Conservation (phyloP, 2,888 invertebrate genomes). For the Argyresthia goedartella region DNA sequence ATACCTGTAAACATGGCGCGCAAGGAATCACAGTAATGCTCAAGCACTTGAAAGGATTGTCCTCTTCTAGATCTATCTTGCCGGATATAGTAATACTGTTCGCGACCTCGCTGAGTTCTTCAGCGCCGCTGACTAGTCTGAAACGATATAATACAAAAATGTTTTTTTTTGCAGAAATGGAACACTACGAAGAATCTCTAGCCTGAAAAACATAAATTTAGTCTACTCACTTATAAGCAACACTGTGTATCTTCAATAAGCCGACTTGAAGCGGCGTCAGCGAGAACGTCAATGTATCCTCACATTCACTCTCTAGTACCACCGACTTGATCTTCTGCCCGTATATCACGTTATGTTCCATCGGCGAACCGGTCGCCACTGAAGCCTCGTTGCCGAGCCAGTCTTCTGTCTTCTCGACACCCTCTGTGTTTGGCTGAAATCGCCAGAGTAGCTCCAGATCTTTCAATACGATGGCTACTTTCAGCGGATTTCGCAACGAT, state of each 20-base stretch:
- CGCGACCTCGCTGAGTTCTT: slow-evolving; percentile 37
- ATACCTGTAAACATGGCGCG: slow-evolving; percentile 86
- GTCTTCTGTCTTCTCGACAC: slow-evolving; percentile 24
- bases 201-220: too few relatives aligned
- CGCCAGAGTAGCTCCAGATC: slow-evolving; percentile 82
- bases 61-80: slow-evolving; percentile 73
- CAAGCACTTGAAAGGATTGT: slow-evolving; percentile 73
- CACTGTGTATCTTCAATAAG: slow-evolving; percentile 78
- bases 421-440: slow-evolving; percentile 45
- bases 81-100: slow-evolving; percentile 67
- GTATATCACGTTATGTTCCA: slow-evolving; percentile 57
- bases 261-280: slow-evolving; percentile 83
- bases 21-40: slow-evolving; percentile 81
- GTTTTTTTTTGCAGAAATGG: too few relatives aligned
- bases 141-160: too few relatives aligned
- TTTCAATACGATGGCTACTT: slow-evolving; percentile 77
- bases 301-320: slow-evolving; percentile 69
- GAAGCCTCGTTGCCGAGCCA: slow-evolving; percentile 42
- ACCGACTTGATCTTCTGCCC: slow-evolving; percentile 70
- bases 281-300: slow-evolving; percentile 76
- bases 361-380: slow-evolving; percentile 29
- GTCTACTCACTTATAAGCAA: slow-evolving; percentile 76
- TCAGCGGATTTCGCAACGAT: slow-evolving; percentile 81
- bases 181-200: too few relatives aligned
- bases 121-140: slow-evolving; percentile 46